phyloP scores from a whole-genome alignment of 2,113 vertebrate genomes.

The Chelonoidis abingdonii region DNA sequence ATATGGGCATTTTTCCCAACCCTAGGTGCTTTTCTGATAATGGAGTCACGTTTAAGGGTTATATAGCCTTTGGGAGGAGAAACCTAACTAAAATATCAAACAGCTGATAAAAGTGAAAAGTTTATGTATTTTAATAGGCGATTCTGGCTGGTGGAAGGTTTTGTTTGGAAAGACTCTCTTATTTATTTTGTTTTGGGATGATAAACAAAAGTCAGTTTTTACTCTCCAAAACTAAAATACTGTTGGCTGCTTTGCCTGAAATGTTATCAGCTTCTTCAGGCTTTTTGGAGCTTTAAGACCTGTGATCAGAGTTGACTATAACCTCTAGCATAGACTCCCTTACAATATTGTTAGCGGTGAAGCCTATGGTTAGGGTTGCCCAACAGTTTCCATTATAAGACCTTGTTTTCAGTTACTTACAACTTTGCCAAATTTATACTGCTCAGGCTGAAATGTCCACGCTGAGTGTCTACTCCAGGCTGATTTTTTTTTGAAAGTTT shows the following conservation, averaged over 20 bases:
- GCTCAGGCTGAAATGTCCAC: conserved; percentile 68
- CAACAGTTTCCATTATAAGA: conserved; percentile 40
- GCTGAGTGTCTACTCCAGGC: conserved; percentile 30
- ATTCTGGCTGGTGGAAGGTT: neutral
- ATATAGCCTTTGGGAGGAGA: neutral
- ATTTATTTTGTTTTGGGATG: neutral
- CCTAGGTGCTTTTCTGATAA: neutral
- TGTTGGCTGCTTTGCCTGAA: neutral
- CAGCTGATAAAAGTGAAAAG: neutral
- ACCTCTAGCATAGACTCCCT: neutral
- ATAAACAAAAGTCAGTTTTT: neutral
- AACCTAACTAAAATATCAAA: neutral
- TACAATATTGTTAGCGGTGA: neutral
- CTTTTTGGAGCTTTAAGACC: neutral
- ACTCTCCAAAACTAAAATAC: neutral
- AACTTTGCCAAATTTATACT: conserved; percentile 57
- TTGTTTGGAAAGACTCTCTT: fast-evolving
- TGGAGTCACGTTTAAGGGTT: neutral
- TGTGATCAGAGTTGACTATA: neutral
- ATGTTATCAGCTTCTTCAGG: conserved; percentile 26
- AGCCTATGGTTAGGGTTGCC: conserved; percentile 17
- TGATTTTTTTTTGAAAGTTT: conserved; percentile 67
- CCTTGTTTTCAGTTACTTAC: conserved; percentile 11
- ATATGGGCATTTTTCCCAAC: neutral
- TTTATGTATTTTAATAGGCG: neutral